These are phyloP conservation scores for Corythoichthys haematopterus DNA, from an alignment of 2,113 vertebrate genomes.

Conservation along the genomic window DNA sequence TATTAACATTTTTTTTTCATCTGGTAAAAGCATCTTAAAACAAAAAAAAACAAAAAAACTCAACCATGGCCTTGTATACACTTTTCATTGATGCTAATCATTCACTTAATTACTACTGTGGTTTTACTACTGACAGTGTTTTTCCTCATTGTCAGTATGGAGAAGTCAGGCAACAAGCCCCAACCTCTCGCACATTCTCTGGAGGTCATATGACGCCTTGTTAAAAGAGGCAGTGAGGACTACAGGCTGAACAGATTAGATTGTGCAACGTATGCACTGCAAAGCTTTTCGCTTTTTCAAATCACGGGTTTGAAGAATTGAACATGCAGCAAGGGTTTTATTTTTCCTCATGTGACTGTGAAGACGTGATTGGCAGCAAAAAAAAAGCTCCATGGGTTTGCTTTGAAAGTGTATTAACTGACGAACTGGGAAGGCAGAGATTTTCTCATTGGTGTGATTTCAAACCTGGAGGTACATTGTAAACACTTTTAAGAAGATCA, in stretches of 20 bases:
- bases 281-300: too few relatives aligned
- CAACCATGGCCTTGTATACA: too few relatives aligned
- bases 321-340: not conserved
- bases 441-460: not conserved
- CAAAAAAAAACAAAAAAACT: too few relatives aligned
- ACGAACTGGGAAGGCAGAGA: not conserved
- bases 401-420: not conserved
- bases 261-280: slow-evolving; percentile 30
- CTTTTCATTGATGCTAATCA: not conserved
- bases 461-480: not conserved
- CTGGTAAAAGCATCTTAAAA: too few relatives aligned
- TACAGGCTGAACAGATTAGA: slow-evolving; percentile 29
- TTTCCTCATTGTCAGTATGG: not conserved
- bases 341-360: not conserved
- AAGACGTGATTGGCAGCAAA: not conserved
- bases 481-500: not conserved
- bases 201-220: slow-evolving; percentile 48
- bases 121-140: slow-evolving; percentile 3
- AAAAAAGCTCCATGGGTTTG: not conserved
- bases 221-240: slow-evolving; percentile 9
- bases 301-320: slow-evolving; percentile 5
- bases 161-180: not conserved
- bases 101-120: not conserved
- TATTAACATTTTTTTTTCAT: too few relatives aligned
- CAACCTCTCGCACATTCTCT: not conserved